Conservation (phyloP, 2,888 invertebrate genomes). For the Metellina segmentata region DNA sequence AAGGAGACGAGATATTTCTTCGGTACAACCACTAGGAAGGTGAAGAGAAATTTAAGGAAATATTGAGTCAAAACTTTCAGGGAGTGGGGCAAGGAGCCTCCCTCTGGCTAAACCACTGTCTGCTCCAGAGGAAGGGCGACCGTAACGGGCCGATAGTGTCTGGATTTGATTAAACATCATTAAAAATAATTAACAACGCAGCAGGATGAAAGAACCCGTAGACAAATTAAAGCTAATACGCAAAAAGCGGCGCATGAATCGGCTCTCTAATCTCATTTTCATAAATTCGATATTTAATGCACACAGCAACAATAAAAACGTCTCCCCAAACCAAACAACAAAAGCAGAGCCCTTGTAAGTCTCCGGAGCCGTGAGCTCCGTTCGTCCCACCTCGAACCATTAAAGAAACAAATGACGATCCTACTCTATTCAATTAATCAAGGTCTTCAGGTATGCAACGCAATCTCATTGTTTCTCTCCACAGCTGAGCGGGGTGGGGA, state of each 20-base stretch:
- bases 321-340: neutral
- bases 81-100: no score
- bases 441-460: slow-evolving; percentile 33
- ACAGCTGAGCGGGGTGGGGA: slow-evolving; percentile 18
- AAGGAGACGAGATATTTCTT: no score
- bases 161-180: slow-evolving; percentile 11
- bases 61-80: no score
- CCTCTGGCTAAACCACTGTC: no score
- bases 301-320: neutral
- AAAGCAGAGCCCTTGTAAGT: slow-evolving; percentile 2
- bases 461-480: slow-evolving; percentile 54
- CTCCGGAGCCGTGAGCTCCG: slow-evolving; percentile 21
- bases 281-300: slow-evolving; percentile 8
- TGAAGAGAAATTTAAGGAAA: no score
- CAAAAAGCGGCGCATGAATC: neutral
- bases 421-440: slow-evolving; percentile 54
- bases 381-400: neutral
- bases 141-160: neutral
- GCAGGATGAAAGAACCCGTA: neutral
- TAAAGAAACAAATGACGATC: slow-evolving; percentile 56
- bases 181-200: slow-evolving; percentile 37
- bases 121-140: no score
- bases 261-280: neutral
- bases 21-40: no score
- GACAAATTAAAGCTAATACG: slow-evolving; percentile 15